phyloP scores from a whole-genome alignment of 2,113 vertebrate genomes.

The Tor tambroides region DNA sequence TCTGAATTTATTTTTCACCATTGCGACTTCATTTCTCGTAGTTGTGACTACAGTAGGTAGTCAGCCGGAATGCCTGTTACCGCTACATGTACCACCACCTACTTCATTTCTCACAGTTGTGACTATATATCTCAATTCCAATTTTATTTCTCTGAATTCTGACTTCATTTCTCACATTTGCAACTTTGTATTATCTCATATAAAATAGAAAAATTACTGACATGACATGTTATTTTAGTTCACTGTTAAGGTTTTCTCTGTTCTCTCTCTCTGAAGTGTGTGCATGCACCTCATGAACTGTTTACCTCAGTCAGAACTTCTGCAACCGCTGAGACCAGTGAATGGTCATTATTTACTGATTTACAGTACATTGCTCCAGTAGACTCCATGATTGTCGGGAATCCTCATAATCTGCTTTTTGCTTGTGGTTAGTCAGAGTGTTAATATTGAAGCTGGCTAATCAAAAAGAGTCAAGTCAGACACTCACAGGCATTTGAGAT shows the following conservation, averaged over 20 bases:
- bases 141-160: too few species aligned
- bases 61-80: too few species aligned
- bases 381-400: background rate
- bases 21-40: too few species aligned
- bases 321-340: background rate
- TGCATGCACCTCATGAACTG: background rate
- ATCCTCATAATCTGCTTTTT: conserved; percentile 9
- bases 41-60: too few species aligned
- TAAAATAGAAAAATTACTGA: too few species aligned
- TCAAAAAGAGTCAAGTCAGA: background rate
- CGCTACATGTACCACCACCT: too few species aligned
- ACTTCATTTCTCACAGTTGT: too few species aligned
- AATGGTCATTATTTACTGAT: background rate
- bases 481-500: background rate
- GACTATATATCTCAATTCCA: too few species aligned
- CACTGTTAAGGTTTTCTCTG: background rate
- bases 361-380: background rate
- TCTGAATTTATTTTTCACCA: too few species aligned
- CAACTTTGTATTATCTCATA: too few species aligned
- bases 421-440: background rate
- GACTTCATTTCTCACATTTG: too few species aligned
- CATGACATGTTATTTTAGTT: background rate
- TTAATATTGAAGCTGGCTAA: background rate
- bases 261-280: background rate
- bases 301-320: conserved; percentile 28